Base-by-base conservation (phyloP, 2,888 invertebrate species). In the Agrochola circellaris region DNA sequence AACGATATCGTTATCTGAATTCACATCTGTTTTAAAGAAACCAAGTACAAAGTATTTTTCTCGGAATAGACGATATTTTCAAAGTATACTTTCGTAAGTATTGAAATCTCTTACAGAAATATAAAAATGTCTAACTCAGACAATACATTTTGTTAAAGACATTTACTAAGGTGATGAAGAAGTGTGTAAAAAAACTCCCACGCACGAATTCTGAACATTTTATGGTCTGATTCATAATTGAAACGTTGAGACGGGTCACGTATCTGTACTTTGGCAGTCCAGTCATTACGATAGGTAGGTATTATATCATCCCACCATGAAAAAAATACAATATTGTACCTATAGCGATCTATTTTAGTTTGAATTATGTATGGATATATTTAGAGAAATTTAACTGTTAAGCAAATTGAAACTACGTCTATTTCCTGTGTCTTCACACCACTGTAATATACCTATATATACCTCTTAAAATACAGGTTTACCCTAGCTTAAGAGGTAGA, bases 191-290 rank as follows among this genome's bases (percentile, higher is more conserved):
- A 67, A 54, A 20, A 38, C 67, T 1, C 66, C 20, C 38, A 54
- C 51, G 9, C 68, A 67, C 15, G 26, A 54, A 23, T 54, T 26
- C 26, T 54, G 38, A 67, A 42, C 73, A 20, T 42, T 73, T 68
- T 68, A 73, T 42, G 23, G 17, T 30, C 69, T 68, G 26, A 73
- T 73, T 42, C 23, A 73, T 73, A 38, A 73, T 54, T 54, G 26
- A 72, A 66, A 68, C 48, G 48, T 62, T 34, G 34, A n/a, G 34
- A 48, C 2, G 34, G 51, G 34, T 0, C n/a, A 38, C 65, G 20
- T 51, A 30, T 26, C 64, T 42, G 17, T 38, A 65, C 20, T 48
- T 38, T 64, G 26, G n/a, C n/a, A 51, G n/a, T 20, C 13, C n/a
- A 38, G 17, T n/a, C n/a, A 5, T 48, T 48, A 34, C 34, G 23